Evolutionary conservation across 2,113 vertebrate genomes (phyloP), one percentile per base, ranked within the genome.

Genomic region (Pseudopipra pipra): DNA sequence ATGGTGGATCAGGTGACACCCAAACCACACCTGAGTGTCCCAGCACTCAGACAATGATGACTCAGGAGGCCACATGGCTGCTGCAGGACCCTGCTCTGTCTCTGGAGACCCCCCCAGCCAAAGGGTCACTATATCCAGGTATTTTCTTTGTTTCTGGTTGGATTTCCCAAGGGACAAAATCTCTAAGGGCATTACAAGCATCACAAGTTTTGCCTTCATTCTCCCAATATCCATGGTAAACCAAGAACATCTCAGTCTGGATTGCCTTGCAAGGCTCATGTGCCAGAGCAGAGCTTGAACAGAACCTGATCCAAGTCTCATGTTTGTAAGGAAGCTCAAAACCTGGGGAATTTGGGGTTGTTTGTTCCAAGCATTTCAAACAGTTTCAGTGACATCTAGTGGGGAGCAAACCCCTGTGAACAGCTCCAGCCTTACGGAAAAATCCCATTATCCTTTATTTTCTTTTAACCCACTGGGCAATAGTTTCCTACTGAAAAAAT

Each of bases 301-400:
- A 9, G 21, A 68, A 68, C 52, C 35, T 68, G 22, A 2, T 87
- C 83, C 83, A 93, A 93, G 52, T 13, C 49, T 90, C 46, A 11
- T 8, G 2, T 46, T 94, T 65, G 27, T 12, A 84, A 87, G 46
- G 92, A 81, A 81, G 54, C 73, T 84, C 83, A 87, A 75, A 96
- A 88, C 55, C 46, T 61, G 76, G 24, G n/a, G 44, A 96, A 77
- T 87, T 93, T 90, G 95, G 95, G 96, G 93, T 93, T 93, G 89
- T 66, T 96, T 86, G 44, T 76, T 96, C 90, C 84, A 94, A 93
- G 95, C 88, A 92, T 96, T 96, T 96, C 93, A 97, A 96, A 82
- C 96, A 97, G 96, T 96, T 96, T 92, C 96, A 97, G 96, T 97
- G 96, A 97, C 96, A 97, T 96, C 96, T 97, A 97, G 96, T 94